Base-by-base conservation (phyloP, 2,113 vertebrate genomes). In the Pluvianellus socialis region DNA sequence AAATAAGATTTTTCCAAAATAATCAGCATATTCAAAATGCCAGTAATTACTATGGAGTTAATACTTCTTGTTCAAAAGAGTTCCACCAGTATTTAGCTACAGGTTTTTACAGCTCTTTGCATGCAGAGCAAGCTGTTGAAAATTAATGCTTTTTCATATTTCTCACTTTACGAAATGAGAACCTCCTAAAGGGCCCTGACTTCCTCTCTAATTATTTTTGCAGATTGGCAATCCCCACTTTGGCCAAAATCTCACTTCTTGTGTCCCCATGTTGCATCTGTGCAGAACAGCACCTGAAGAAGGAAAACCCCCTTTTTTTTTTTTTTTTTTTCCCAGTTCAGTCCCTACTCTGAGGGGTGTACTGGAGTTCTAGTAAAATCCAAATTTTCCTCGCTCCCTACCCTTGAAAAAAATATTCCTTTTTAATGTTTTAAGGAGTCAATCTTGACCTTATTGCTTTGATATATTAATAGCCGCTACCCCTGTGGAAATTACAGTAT, bases 101-200 rank as follows among this genome's bases (percentile, higher is more conserved):
- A 52, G 1, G 14, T 38, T 85, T 88, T 81, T 66, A 66, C 20
- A 90, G 5, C 9, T 56, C 24, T 62, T 85, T 77, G 55, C 21
- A 62, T 30, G 44, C 3, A 61, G 12, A 68, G 14, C 6, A 82
- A 81, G 7, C 3, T 79, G 12, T 16, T 74, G 22, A 74, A 93
- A 90, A 50, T 4, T 4, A 45, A 35, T 33, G 27, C 1, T 59
- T 76, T 76, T 73, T 28, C 20, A 28, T 1, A 66, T 70, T 58
- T 32, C 4, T 56, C 17, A 21, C 1, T 65, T 22, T n/a, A n/a
- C 7, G 2, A 52, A 32, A 73, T 0, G 2, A 85, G 10, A 62
- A 17, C 3, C 2, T 66, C 28, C 9, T 65, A n/a, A 86, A 68
- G 4, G 8, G 6, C 1, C 6, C 2, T n/a, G 33, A 2, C 4